These are phyloP conservation scores for Parus major DNA, from an alignment of 2,113 vertebrate genomes.

Conservation along the genomic window DNA sequence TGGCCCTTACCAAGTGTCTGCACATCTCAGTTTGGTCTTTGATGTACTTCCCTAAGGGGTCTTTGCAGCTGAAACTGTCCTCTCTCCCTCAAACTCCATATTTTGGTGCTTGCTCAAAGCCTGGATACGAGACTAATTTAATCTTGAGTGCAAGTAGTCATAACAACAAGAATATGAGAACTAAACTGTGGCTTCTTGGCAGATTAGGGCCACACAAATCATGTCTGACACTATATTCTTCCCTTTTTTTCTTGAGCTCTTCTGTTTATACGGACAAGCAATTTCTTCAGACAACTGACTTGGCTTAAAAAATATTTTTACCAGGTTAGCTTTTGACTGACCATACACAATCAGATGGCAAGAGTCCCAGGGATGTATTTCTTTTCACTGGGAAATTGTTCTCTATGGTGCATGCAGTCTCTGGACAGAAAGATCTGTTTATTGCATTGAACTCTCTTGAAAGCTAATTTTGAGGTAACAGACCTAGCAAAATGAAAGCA, in stretches of 20 bases:
- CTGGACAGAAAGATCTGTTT: slow-evolving; percentile 12
- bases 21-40: background rate
- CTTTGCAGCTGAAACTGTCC: background rate
- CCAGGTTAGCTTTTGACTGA: background rate
- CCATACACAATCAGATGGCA: background rate
- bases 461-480: slow-evolving; percentile 43
- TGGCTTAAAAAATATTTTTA: background rate
- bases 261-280: background rate
- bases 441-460: background rate
- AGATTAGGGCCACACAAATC: background rate
- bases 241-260: background rate
- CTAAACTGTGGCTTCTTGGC: background rate
- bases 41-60: background rate
- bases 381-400: background rate
- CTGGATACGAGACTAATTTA: background rate
- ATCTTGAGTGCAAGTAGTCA: background rate
- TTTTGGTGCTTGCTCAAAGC: background rate
- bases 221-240: background rate
- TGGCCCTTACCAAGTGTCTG: background rate
- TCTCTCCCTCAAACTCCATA: background rate
- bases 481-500: slow-evolving; percentile 36
- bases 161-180: background rate
- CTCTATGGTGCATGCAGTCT: background rate
- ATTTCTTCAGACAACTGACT: background rate
- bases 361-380: background rate